Evolutionary conservation across 1,140 invertebrate genomes (phyloP).

Genomic region (Drosophila sproati): DNA sequence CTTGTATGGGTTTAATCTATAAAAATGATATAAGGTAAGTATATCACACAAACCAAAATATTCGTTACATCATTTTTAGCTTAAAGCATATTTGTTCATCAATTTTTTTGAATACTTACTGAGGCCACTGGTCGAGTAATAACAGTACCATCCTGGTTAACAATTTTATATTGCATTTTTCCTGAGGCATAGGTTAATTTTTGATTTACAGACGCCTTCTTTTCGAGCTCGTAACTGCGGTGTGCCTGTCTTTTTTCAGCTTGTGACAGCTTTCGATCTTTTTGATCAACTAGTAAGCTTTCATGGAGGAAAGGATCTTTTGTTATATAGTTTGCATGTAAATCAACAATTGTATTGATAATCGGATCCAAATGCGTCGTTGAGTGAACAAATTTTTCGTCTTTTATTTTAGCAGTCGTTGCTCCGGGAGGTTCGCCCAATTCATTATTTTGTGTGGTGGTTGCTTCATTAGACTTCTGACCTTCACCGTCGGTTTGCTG

Average conservation of each 20-base stretch:
- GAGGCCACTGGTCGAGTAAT: conserved; percentile 86
- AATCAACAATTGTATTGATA: conserved; percentile 90
- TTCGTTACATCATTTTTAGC: not conserved
- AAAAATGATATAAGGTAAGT: not conserved
- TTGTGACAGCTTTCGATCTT: conserved; percentile 97
- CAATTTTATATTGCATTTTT: conserved; percentile 85
- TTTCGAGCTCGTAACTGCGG: conserved; percentile 96
- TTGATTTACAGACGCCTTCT: conserved; percentile 91
- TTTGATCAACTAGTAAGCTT: conserved; percentile 96
- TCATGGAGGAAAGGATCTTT: conserved; percentile 98
- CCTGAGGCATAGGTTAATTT: conserved; percentile 60
- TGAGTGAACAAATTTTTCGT: conserved; percentile 80
- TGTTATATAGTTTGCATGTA: conserved; percentile 89
- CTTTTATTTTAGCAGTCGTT: conserved; percentile 45
- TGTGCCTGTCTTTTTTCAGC: conserved; percentile 97
- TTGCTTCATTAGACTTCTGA: conserved; percentile 25
- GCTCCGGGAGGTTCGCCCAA: not conserved
- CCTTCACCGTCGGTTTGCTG: conserved; percentile 64
- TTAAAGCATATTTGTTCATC: not conserved
- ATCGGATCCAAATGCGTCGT: conserved; percentile 93
- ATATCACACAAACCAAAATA: not conserved
- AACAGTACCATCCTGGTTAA: conserved; percentile 87
- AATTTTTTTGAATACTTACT: conserved; percentile 74
- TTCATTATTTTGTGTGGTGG: conserved; percentile 11
- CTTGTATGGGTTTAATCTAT: conserved; percentile 65